Evolutionary conservation across 1,140 invertebrate species (phyloP).

Genomic region (Sweltsa coloradensis): DNA sequence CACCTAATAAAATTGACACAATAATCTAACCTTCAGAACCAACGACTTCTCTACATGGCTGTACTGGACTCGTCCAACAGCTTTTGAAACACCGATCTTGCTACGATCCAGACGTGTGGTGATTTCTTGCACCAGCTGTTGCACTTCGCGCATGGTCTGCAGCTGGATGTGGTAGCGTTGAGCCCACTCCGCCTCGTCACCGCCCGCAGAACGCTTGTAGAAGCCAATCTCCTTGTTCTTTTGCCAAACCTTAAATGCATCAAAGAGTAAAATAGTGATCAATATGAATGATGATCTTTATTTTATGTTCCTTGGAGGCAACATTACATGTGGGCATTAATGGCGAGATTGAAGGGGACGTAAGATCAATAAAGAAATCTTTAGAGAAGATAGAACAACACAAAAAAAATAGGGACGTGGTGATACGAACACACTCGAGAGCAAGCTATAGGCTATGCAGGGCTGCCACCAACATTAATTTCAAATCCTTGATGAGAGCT

Average conservation of each 20-base stretch:
- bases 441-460: no score
- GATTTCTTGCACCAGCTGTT: constrained; percentile 56
- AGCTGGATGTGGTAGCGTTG: constrained; percentile 57
- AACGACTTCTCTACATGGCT: constrained; percentile 36
- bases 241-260: constrained; percentile 30
- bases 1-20: constrained; percentile 31
- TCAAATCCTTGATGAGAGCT: no score
- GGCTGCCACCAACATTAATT: no score
- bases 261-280: no score
- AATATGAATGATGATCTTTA: no score
- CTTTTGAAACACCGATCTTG: constrained; percentile 34
- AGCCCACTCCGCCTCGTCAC: constrained; percentile 54
- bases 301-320: no score
- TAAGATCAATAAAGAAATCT: no score
- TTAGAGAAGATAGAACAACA: no score
- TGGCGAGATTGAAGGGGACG: no score
- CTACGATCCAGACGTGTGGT: constrained; percentile 39
- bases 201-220: constrained; percentile 23
- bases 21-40: constrained; percentile 43
- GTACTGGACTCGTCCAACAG: constrained; percentile 28
- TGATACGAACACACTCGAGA: no score
- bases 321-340: no score
- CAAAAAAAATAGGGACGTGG: no score
- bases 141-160: constrained; percentile 56
- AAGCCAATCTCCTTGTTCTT: constrained; percentile 22